These are phyloP conservation scores for Apoda limacodes DNA, from an alignment of 2,888 invertebrate species.

Conservation along the genomic window DNA sequence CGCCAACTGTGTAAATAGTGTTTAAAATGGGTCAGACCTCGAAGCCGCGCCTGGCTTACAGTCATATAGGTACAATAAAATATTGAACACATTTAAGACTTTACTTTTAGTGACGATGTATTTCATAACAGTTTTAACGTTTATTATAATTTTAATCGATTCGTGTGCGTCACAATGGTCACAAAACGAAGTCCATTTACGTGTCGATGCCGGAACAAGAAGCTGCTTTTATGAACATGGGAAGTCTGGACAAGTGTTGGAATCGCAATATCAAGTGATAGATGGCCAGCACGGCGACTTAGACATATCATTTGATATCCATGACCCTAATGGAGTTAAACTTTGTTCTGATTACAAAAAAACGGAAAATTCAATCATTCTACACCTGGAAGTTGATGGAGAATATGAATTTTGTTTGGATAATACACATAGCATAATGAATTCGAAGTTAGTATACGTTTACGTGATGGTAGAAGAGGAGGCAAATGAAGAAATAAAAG, in stretches of 20 bases:
- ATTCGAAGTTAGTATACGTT: slow-evolving; percentile 84
- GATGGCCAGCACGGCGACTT: slow-evolving; percentile 88
- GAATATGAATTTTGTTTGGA: slow-evolving; percentile 90
- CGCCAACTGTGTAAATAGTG: slow-evolving; percentile 28
- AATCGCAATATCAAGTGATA: slow-evolving; percentile 68
- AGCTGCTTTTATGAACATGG: slow-evolving; percentile 50
- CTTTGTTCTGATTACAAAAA: slow-evolving; percentile 76
- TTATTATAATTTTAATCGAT: slow-evolving; percentile 17
- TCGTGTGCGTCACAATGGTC: too few relatives aligned
- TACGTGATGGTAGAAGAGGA: slow-evolving; percentile 75
- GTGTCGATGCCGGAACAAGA: slow-evolving; percentile 43
- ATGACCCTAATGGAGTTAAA: slow-evolving; percentile 72
- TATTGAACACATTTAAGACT: too few relatives aligned
- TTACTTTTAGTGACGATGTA: slow-evolving; percentile 20
- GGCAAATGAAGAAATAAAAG: slow-evolving; percentile 31
- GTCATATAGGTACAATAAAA: slow-evolving; percentile 3
- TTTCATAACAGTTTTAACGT: slow-evolving; percentile 12
- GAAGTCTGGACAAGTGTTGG: slow-evolving; percentile 43
- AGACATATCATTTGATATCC: slow-evolving; percentile 81
- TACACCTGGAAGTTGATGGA: slow-evolving; percentile 71
- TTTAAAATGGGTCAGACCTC: too few relatives aligned
- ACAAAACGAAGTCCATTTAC: slow-evolving; percentile 45
- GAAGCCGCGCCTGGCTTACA: too few relatives aligned
- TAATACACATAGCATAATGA: slow-evolving; percentile 84
- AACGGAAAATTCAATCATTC: slow-evolving; percentile 75